phyloP scores from a whole-genome alignment of 1,140 invertebrate genomes.

The Solenopsis invicta region DNA sequence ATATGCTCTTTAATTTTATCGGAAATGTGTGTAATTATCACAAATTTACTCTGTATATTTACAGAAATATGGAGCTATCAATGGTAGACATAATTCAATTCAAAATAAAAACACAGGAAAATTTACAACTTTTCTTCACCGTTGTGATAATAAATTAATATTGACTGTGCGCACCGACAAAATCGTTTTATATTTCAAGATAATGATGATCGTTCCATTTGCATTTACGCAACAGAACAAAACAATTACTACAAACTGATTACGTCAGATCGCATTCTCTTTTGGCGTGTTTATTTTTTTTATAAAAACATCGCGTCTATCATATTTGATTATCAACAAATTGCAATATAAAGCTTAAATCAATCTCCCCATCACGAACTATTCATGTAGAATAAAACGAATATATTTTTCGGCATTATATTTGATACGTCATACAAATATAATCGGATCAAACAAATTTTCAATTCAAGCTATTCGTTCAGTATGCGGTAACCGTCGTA shows the following conservation, averaged over 20 bases:
- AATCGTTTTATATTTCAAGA: neutral
- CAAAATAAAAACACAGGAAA: neutral
- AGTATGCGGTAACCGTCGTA: too few relatives aligned
- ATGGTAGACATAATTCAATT: neutral
- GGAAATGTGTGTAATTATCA: neutral
- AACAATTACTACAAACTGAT: neutral
- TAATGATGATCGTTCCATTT: constrained; percentile 1
- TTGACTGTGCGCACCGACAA: neutral
- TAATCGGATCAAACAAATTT: constrained; percentile 3
- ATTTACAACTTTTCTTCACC: neutral
- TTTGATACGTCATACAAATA: neutral
- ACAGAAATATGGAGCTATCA: neutral
- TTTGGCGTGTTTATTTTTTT: constrained; percentile 5
- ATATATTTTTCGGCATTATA: neutral
- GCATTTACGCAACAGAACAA: neutral
- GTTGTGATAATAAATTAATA: neutral
- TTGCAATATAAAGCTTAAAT: neutral
- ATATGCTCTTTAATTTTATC: neutral
- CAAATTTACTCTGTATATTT: neutral
- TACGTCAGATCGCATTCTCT: constrained; percentile 9
- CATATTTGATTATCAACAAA: constrained; percentile 26
- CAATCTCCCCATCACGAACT: neutral
- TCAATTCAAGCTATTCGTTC: constrained; percentile 6
- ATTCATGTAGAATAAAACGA: neutral
- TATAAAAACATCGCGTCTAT: neutral